Conservation (phyloP, 2,888 invertebrate genomes). For the Epinotia bilunana region DNA sequence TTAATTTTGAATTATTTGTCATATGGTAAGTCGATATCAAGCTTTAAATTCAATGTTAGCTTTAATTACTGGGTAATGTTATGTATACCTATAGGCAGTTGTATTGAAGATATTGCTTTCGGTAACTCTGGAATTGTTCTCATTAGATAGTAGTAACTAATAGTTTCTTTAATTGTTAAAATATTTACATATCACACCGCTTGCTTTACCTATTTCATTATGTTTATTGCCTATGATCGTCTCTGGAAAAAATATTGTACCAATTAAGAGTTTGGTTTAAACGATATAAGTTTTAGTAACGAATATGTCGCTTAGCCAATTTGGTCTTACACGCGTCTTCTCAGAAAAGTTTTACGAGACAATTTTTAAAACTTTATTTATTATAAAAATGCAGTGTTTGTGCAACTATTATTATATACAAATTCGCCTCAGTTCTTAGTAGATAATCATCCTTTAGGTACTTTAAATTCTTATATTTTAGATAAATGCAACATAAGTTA, state of each 20-base stretch:
- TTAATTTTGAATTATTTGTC: conserved; percentile 52
- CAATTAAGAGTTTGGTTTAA: no score
- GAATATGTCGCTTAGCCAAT: background rate
- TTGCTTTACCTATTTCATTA: background rate
- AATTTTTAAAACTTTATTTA: no score
- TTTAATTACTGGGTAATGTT: conserved; percentile 76
- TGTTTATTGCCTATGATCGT: background rate
- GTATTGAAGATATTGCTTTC: conserved; percentile 40
- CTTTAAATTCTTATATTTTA: conserved; percentile 26
- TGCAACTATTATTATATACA: background rate
- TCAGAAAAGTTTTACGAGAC: no score
- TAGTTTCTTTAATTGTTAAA: conserved; percentile 3
- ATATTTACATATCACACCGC: conserved; percentile 35
- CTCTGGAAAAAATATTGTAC: background rate
- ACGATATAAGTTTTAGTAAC: no score
- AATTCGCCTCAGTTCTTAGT: background rate
- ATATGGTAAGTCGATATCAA: conserved; percentile 74
- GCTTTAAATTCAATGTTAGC: conserved; percentile 84
- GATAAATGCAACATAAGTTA: conserved; percentile 15
- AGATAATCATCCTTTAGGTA: conserved; percentile 2
- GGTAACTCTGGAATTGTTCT: conserved; percentile 6
- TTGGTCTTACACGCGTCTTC: background rate
- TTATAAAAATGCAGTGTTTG: background rate
- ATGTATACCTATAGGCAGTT: conserved; percentile 52
- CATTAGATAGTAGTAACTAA: background rate